A percentile compares a stretch with the other conserved stretches of the same genome.
These are phyloP conservation scores for Microtus richardsoni DNA, from an alignment of 2,113 vertebrate species.

Conservation along the genomic window DNA sequence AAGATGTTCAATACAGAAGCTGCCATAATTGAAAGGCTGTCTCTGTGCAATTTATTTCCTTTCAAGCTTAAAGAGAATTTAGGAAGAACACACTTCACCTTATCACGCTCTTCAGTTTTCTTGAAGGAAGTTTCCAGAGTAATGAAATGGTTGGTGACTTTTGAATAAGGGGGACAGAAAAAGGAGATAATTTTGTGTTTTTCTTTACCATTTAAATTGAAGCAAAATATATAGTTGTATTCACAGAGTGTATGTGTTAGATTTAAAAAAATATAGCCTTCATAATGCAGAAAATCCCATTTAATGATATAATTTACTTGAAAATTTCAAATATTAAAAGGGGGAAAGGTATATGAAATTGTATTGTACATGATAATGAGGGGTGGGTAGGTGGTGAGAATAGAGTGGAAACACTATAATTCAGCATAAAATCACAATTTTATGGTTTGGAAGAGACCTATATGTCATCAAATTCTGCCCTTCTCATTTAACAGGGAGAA, in stretches of 20 bases:
- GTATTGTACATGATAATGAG: background rate
- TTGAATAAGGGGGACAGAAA: slow-evolving; percentile 38
- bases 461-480: background rate
- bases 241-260: slow-evolving; percentile 43
- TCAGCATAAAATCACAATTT: slow-evolving; percentile 25
- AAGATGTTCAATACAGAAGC: slow-evolving; percentile 59
- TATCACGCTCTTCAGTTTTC: slow-evolving; percentile 51
- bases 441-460: slow-evolving; percentile 11
- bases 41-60: slow-evolving; percentile 71
- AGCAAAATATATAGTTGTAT: slow-evolving; percentile 52
- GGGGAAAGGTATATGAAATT: slow-evolving; percentile 53
- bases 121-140: slow-evolving; percentile 46
- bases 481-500: background rate
- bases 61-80: slow-evolving; percentile 68
- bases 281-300: slow-evolving; percentile 32
- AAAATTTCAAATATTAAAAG: slow-evolving; percentile 57
- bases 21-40: slow-evolving; percentile 50
- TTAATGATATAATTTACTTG: slow-evolving; percentile 55
- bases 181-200: slow-evolving; percentile 55
- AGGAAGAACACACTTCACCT: slow-evolving; percentile 64
- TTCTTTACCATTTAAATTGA: slow-evolving; percentile 66
- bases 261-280: background rate
- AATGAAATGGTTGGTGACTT: slow-evolving; percentile 69
- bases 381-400: background rate
- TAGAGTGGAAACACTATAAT: background rate